Percentiles rank a stretch among this genome's conserved stretches.
Evolutionary conservation across 2,113 vertebrate species (phyloP).

Genomic region (Xenopus borealis): DNA sequence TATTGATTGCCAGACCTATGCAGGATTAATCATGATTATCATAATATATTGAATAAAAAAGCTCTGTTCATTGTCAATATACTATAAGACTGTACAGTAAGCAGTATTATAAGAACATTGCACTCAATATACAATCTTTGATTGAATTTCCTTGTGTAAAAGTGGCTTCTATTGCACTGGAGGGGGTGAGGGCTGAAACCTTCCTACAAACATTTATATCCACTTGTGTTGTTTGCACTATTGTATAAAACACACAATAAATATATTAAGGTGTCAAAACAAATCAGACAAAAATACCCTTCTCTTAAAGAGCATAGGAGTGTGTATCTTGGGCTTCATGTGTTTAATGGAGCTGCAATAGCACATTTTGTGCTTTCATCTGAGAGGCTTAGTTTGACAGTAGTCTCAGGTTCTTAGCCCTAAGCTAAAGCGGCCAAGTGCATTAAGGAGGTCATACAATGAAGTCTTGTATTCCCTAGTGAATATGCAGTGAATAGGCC

Average conservation of each 20-base stretch:
- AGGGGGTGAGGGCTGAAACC: no score
- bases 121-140: no score
- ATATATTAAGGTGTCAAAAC: constrained; percentile 10
- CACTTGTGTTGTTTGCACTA: not conserved
- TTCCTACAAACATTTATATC: not conserved
- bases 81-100: no score
- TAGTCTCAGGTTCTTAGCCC: constrained; percentile 51
- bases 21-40: no score
- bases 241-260: not conserved
- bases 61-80: no score
- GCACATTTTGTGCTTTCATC: constrained; percentile 12
- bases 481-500: constrained; percentile 12
- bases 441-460: constrained; percentile 31
- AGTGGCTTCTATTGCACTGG: no score
- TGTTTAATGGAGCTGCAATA: constrained; percentile 38
- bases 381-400: not conserved
- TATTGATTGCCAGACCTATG: no score
- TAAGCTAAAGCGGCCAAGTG: constrained; percentile 40
- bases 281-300: constrained; percentile 31
- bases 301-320: rapidly evolving
- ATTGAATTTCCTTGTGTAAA: no score
- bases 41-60: no score
- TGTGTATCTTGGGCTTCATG: constrained; percentile 10
- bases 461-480: constrained; percentile 30
- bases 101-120: no score